Conservation (phyloP, 2,113 vertebrate species). For the Carollia perspicillata region DNA sequence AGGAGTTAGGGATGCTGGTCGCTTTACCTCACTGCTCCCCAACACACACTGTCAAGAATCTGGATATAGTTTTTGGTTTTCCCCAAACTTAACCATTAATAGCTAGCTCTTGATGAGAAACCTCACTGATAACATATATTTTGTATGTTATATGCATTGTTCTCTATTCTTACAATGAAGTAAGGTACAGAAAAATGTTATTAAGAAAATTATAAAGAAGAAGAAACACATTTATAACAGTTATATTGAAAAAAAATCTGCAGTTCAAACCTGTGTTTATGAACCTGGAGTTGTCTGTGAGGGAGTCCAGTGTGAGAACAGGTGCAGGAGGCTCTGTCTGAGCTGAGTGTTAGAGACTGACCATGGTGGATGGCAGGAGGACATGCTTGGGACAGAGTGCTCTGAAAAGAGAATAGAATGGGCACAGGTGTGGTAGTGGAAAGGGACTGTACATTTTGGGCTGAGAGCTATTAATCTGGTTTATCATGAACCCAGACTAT, state of each 20-base stretch:
- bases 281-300: not conserved
- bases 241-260: not conserved
- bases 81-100: not conserved
- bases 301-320: not conserved
- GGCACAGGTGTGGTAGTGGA: rapidly evolving
- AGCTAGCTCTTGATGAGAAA: not conserved
- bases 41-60: not conserved
- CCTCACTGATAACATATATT: not conserved
- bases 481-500: not conserved
- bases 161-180: not conserved
- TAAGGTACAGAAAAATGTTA: not conserved
- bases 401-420: rapidly evolving
- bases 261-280: not conserved
- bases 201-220: not conserved
- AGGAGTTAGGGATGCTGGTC: not conserved
- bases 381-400: not conserved
- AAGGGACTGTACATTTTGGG: no score
- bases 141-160: not conserved
- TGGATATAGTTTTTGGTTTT: not conserved
- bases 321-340: rapidly evolving
- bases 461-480: not conserved
- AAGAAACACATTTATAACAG: not conserved
- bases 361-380: rapidly evolving
- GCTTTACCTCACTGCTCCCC: no score
- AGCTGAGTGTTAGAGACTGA: not conserved